phyloP scores from a whole-genome alignment of 2,113 vertebrate species.

The Zapornia atra region DNA sequence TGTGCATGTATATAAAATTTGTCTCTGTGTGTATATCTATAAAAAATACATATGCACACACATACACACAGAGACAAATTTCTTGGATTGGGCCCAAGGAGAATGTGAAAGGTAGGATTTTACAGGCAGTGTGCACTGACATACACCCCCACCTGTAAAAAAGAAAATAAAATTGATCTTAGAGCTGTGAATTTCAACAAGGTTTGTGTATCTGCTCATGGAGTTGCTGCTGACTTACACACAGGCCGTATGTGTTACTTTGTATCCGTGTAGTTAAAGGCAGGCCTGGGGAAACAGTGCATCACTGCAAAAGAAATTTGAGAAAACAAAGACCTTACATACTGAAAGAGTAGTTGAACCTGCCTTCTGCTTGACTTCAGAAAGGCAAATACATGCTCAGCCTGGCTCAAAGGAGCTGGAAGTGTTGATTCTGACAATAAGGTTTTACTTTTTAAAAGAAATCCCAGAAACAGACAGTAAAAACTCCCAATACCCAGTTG shows the following conservation, averaged over 20 bases:
- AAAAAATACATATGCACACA: too few species aligned
- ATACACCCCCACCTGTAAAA: too few species aligned
- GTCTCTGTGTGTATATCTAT: neutral
- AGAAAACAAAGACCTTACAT: neutral
- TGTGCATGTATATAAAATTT: neutral
- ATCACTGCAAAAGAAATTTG: neutral
- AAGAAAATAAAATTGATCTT: neutral
- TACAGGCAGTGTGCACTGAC: neutral
- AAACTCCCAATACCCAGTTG: neutral
- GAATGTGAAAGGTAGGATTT: neutral
- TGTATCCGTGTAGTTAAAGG: neutral
- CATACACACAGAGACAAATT: neutral
- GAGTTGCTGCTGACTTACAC: neutral
- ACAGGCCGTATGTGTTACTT: neutral
- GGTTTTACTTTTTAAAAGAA: neutral
- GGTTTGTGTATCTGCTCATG: neutral
- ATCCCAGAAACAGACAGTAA: too few species aligned
- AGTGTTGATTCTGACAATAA: neutral
- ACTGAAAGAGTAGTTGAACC: slow-evolving; percentile 22
- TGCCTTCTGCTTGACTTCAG: slow-evolving; percentile 4
- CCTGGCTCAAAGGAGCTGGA: neutral
- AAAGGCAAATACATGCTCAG: slow-evolving; percentile 8
- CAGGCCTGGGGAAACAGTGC: neutral
- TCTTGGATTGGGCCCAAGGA: neutral
- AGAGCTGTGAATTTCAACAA: neutral